Conservation (phyloP, 2,888 invertebrate genomes). For the Mellilla xanthometata region DNA sequence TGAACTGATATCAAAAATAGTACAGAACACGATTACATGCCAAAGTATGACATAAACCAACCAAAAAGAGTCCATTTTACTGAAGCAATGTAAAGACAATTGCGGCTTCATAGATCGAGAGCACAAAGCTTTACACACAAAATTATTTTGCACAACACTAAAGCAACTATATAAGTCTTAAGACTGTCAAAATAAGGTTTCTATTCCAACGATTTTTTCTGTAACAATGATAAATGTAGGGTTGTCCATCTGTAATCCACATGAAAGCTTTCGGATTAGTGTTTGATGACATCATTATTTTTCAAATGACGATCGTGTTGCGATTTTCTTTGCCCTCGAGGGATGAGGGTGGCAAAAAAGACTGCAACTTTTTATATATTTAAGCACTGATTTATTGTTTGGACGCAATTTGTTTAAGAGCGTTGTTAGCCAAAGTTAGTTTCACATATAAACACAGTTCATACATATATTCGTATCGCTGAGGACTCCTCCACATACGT, state of each 20-base stretch:
- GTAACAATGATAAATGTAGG: constrained; percentile 13
- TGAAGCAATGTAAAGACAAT: constrained; percentile 37
- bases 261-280: constrained; percentile 82
- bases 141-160: constrained; percentile 9
- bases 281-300: constrained; percentile 83
- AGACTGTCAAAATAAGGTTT: constrained; percentile 32
- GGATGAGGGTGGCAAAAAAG: constrained; percentile 48
- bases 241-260: constrained; percentile 68
- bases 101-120: constrained; percentile 49
- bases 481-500: too few relatives aligned
- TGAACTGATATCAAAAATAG: neutral
- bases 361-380: constrained; percentile 42
- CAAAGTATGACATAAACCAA: constrained; percentile 11
- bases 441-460: too few relatives aligned
- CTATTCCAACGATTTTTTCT: constrained; percentile 23
- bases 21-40: neutral
- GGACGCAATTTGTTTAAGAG: constrained; percentile 13
- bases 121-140: constrained; percentile 34
- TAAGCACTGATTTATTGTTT: constrained; percentile 66
- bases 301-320: constrained; percentile 76
- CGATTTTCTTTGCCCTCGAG: constrained; percentile 63
- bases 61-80: constrained; percentile 33
- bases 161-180: constrained; percentile 15
- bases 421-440: too few relatives aligned
- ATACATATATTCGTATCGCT: too few relatives aligned